A percentile compares a stretch with the other conserved stretches of the same genome.
Conservation (phyloP, 2,113 vertebrate genomes). For the Halichoerus grypus region DNA sequence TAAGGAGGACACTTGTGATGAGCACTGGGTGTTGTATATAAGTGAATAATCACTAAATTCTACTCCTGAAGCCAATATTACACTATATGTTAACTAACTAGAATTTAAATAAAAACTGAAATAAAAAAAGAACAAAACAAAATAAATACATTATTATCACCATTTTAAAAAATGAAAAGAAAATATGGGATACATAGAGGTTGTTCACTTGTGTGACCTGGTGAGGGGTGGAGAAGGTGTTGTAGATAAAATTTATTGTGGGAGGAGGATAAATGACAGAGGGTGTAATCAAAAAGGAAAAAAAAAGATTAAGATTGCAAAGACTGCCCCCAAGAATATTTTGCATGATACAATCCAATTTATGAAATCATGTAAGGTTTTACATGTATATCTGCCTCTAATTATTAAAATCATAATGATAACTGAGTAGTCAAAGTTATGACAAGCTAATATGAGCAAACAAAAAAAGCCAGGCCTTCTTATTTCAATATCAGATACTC, state of each 20-base stretch:
- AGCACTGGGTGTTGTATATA: not conserved
- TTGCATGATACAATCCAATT: not conserved
- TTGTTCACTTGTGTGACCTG: not conserved
- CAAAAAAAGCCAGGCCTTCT: not conserved
- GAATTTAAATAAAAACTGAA: not conserved
- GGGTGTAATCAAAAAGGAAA: not conserved
- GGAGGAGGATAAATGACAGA: not conserved
- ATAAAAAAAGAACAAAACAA: not conserved
- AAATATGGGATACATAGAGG: not conserved
- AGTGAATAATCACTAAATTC: not conserved
- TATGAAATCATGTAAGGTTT: not conserved
- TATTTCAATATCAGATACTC: not conserved
- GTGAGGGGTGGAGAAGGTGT: not conserved
- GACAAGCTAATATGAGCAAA: not conserved
- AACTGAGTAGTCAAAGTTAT: not conserved
- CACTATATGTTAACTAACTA: not conserved
- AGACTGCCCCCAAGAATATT: not conserved
- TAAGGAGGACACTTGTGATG: not conserved
- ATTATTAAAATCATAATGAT: not conserved
- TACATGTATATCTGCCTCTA: not conserved
- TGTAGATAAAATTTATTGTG: not conserved
- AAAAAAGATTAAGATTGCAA: not conserved
- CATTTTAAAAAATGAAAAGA: not conserved
- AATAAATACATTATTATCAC: not conserved
- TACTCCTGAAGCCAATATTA: not conserved